Conservation (phyloP, 2,113 vertebrate genomes). For the Brevimyrus niger region DNA sequence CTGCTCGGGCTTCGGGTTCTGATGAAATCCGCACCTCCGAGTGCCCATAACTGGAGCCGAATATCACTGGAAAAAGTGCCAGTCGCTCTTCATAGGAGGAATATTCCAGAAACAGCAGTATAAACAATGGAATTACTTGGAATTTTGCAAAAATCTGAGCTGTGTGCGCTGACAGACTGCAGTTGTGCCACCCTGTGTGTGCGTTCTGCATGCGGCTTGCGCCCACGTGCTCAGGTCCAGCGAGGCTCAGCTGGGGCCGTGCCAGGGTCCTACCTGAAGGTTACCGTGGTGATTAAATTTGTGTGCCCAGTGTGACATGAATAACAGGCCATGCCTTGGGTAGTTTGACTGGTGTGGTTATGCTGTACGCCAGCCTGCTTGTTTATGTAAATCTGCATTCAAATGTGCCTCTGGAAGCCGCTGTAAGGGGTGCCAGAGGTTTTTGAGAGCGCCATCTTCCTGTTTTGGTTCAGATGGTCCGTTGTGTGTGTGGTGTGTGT, state of each 20-base stretch:
- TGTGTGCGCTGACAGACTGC: background rate
- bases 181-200: background rate
- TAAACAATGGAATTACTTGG: background rate
- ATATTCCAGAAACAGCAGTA: background rate
- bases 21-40: background rate
- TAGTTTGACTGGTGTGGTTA: background rate
- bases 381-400: background rate
- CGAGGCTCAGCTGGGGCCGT: background rate
- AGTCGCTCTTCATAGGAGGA: background rate
- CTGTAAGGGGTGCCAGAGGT: background rate
- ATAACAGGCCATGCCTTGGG: background rate
- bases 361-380: background rate
- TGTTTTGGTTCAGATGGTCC: background rate
- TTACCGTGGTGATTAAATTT: background rate
- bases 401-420: background rate
- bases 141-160: background rate
- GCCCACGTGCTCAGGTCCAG: background rate
- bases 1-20: background rate
- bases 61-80: background rate
- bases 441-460: background rate
- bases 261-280: background rate
- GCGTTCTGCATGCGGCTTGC: background rate
- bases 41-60: background rate
- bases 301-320: background rate
- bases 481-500: background rate